Evolutionary conservation across 2,888 invertebrate species (phyloP).

Genomic region (Tuta absoluta): DNA sequence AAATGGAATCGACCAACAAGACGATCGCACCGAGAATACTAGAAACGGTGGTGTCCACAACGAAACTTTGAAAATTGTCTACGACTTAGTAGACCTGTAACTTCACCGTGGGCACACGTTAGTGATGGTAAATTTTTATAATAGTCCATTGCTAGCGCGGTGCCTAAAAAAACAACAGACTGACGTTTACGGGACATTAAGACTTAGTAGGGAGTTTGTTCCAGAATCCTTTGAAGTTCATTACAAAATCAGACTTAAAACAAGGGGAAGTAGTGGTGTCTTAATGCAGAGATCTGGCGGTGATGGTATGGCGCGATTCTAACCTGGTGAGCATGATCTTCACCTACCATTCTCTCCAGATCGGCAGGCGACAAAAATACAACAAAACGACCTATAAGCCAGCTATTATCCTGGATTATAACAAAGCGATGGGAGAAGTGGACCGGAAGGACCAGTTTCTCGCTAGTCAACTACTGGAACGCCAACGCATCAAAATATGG

Average conservation of each 20-base stretch:
- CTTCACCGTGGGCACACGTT: constrained; percentile 32
- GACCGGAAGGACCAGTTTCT: too few relatives aligned
- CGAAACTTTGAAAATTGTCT: constrained; percentile 31
- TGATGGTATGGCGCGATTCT: too few relatives aligned
- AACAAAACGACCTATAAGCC: too few relatives aligned
- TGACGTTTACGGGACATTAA: constrained; percentile 33
- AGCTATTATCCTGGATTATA: too few relatives aligned
- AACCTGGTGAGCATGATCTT: constrained; percentile 42
- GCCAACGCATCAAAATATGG: too few relatives aligned
- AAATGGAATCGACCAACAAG: too few relatives aligned
- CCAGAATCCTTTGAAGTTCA: constrained; percentile 32
- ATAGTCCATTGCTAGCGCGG: constrained; percentile 34
- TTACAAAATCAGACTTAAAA: constrained; percentile 33
- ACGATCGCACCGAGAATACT: too few relatives aligned
- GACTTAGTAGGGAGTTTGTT: constrained; percentile 36
- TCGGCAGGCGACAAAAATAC: too few relatives aligned
- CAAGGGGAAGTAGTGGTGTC: constrained; percentile 32
- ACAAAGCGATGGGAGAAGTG: too few relatives aligned
- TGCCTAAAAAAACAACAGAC: constrained; percentile 35
- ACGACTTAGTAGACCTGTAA: constrained; percentile 29
- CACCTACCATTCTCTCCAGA: too few relatives aligned
- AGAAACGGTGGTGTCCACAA: too few relatives aligned
- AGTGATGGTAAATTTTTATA: constrained; percentile 37
- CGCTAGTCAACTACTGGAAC: too few relatives aligned
- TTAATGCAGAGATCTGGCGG: constrained; percentile 39